phyloP scores from a whole-genome alignment of 1,140 invertebrate genomes.

The Brachionus rubens region DNA sequence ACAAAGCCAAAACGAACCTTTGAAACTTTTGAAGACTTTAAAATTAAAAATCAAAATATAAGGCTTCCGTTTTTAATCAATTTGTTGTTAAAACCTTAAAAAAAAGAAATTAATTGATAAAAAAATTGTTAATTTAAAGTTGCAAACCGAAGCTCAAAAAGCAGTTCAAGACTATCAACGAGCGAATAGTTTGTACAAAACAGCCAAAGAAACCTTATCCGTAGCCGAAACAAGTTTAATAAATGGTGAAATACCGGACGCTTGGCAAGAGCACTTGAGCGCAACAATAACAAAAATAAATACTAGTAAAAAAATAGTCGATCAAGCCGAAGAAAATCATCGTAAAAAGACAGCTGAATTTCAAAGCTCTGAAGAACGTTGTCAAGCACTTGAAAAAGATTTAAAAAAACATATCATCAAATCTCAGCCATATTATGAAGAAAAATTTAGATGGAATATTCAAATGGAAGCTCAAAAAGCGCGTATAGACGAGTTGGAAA shows the following conservation, averaged over 20 bases:
- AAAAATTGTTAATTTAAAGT: conserved; percentile 52
- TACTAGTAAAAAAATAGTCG: conserved; percentile 44
- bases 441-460: conserved; percentile 40
- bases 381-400: conserved; percentile 20
- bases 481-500: conserved; percentile 56
- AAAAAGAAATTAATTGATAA: too few relatives aligned
- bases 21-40: too few relatives aligned
- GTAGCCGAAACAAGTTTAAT: conserved; percentile 82
- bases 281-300: conserved; percentile 82
- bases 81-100: too few relatives aligned
- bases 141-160: conserved; percentile 77
- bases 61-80: too few relatives aligned
- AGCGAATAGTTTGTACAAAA: conserved; percentile 71
- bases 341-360: conserved; percentile 30
- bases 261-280: conserved; percentile 97
- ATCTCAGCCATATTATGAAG: conserved; percentile 44
- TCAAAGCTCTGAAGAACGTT: conserved; percentile 20
- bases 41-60: too few relatives aligned
- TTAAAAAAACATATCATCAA: conserved; percentile 31
- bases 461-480: conserved; percentile 52
- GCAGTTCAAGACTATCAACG: conserved; percentile 86
- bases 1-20: too few relatives aligned
- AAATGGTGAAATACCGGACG: conserved; percentile 80
- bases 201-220: conserved; percentile 90
- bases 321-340: conserved; percentile 40